Conservation (phyloP, 2,797 vertebrate genomes). For the Aplochiton taeniatus region DNA sequence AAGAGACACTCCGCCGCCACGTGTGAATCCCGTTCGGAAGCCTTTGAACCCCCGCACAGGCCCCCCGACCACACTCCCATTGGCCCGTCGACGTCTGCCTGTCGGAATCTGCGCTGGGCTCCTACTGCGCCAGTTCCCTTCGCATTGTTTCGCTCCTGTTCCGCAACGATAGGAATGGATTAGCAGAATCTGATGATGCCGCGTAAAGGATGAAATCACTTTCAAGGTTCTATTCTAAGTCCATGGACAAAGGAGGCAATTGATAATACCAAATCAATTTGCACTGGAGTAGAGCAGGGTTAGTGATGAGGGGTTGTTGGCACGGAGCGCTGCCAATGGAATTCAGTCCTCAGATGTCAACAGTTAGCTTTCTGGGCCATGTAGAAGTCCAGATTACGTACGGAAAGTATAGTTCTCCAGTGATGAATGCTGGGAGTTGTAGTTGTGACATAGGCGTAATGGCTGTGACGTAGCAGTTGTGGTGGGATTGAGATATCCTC, state of each 20-base stretch:
- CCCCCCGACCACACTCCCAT: no score
- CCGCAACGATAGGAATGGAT: conserved; percentile 55
- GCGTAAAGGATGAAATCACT: conserved; percentile 65
- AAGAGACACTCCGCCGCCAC: conserved; percentile 67
- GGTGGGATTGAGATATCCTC: conserved; percentile 46
- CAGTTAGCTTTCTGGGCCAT: conserved; percentile 41
- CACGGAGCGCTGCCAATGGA: conserved; percentile 48
- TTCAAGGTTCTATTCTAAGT: conserved; percentile 68
- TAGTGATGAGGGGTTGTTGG: conserved; percentile 49
- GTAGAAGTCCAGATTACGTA: conserved; percentile 15
- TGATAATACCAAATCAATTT: conserved; percentile 69
- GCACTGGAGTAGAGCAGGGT: conserved; percentile 49
- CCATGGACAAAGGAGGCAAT: conserved; percentile 68
- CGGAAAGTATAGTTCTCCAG: conserved; percentile 10
- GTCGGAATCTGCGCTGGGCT: not conserved
- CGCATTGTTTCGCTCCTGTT: conserved; percentile 50
- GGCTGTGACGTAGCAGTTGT: conserved; percentile 43
- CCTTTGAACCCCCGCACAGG: conserved; percentile 42
- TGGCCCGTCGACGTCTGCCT: no score
- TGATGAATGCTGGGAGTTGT: conserved; percentile 38
- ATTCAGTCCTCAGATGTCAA: conserved; percentile 41
- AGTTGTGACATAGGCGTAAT: conserved; percentile 17
- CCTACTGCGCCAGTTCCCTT: conserved; percentile 46
- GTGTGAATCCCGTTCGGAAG: conserved; percentile 54
- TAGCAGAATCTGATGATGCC: conserved; percentile 59